These are phyloP conservation scores for Brienomyrus longianalis DNA, from an alignment of 2,113 vertebrate species.

Conservation along the genomic window DNA sequence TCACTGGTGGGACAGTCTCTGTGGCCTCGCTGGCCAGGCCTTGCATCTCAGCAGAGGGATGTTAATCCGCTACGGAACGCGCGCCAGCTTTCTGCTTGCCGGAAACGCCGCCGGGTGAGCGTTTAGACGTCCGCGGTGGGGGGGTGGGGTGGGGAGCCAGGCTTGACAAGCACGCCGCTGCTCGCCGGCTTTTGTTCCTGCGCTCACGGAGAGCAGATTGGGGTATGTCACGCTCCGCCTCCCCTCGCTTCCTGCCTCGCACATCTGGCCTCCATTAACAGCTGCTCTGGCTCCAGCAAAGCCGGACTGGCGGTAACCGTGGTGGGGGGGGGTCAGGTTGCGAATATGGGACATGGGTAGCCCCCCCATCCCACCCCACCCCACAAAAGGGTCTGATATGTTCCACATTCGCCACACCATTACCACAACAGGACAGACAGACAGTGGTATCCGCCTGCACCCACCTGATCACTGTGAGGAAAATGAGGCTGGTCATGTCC, in stretches of 20 bases:
- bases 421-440: background rate
- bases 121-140: no score
- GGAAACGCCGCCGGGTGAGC: background rate
- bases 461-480: background rate
- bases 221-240: constrained; percentile 41
- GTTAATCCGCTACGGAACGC: background rate
- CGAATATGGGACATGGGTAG: background rate
- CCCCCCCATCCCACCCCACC: background rate
- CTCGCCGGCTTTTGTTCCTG: background rate
- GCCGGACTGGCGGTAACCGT: background rate
- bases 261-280: constrained; percentile 49
- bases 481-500: background rate
- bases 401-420: background rate
- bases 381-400: constrained; percentile 24
- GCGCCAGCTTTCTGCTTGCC: background rate
- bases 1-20: background rate
- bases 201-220: constrained; percentile 31
- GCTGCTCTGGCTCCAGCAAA: constrained; percentile 32
- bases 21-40: background rate
- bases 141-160: no score
- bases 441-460: background rate
- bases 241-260: constrained; percentile 33
- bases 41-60: background rate
- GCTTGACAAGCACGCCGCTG: background rate
- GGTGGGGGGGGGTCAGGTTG: background rate